Conservation (phyloP, 2,888 invertebrate species). For the Thumatha senex region DNA sequence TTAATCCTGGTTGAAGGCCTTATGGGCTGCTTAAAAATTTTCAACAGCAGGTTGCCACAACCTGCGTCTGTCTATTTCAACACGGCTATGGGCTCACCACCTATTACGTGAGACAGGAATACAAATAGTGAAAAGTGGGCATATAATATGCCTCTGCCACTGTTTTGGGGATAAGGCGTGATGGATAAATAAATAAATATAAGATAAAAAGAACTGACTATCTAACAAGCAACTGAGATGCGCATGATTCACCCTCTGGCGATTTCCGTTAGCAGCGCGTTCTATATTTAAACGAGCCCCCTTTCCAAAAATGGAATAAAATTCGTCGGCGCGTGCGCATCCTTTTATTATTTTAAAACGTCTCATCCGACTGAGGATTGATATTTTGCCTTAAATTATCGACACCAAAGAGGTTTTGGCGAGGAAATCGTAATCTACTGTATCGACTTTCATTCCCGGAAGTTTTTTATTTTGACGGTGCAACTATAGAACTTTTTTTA, state of each 20-base stretch:
- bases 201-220: background rate
- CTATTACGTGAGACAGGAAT: too few relatives aligned
- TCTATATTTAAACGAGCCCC: constrained; percentile 78
- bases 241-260: constrained; percentile 67
- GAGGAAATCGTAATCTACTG: constrained; percentile 23
- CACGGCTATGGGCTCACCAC: too few relatives aligned
- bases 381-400: constrained; percentile 31
- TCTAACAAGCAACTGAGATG: constrained; percentile 31
- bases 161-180: too few relatives aligned
- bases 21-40: too few relatives aligned
- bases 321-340: constrained; percentile 65
- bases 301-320: constrained; percentile 77
- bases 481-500: background rate
- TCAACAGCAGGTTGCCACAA: too few relatives aligned
- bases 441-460: constrained; percentile 16
- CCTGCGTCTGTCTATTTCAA: too few relatives aligned
- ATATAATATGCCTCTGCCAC: too few relatives aligned
- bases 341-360: constrained; percentile 77
- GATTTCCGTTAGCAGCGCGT: constrained; percentile 74
- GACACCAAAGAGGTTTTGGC: constrained; percentile 9
- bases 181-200: background rate
- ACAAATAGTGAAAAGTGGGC: too few relatives aligned
- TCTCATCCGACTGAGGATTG: constrained; percentile 45
- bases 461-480: background rate
- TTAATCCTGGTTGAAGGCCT: too few relatives aligned